phyloP scores from a whole-genome alignment of 2,888 invertebrate genomes.

The Parnassius orleans region DNA sequence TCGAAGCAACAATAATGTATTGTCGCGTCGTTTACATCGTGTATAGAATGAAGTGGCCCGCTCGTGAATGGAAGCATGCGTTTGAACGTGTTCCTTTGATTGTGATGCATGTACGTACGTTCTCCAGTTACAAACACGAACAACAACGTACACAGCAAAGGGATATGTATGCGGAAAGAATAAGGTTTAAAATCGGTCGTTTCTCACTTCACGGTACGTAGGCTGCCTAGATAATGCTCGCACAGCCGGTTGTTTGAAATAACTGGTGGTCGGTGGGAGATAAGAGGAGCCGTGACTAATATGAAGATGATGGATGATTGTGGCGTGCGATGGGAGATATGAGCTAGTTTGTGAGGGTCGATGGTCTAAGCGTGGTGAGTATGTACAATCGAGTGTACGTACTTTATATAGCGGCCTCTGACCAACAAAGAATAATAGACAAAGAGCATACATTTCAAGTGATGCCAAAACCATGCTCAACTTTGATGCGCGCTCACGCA shows the following conservation, averaged over 20 bases:
- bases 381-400: neutral
- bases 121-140: neutral
- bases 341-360: neutral
- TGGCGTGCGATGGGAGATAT: slow-evolving; percentile 1
- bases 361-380: neutral
- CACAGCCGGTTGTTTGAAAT: slow-evolving; percentile 9
- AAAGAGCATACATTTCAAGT: too few relatives aligned
- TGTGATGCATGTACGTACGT: slow-evolving; percentile 5
- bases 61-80: neutral
- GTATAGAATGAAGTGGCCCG: neutral
- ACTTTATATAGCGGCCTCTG: neutral
- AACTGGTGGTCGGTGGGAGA: slow-evolving; percentile 5
- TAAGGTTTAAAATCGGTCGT: neutral
- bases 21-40: neutral
- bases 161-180: neutral
- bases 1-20: neutral
- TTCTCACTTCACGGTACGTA: neutral
- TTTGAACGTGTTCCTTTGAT: slow-evolving; percentile 16
- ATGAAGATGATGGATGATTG: slow-evolving; percentile 14
- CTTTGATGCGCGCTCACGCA: too few relatives aligned
- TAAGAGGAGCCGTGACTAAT: slow-evolving; percentile 16
- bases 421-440: too few relatives aligned
- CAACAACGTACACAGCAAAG: neutral
- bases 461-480: too few relatives aligned
- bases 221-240: slow-evolving; percentile 18